These are phyloP conservation scores for Cordilura impudica DNA, from an alignment of 2,888 invertebrate genomes.

Conservation along the genomic window DNA sequence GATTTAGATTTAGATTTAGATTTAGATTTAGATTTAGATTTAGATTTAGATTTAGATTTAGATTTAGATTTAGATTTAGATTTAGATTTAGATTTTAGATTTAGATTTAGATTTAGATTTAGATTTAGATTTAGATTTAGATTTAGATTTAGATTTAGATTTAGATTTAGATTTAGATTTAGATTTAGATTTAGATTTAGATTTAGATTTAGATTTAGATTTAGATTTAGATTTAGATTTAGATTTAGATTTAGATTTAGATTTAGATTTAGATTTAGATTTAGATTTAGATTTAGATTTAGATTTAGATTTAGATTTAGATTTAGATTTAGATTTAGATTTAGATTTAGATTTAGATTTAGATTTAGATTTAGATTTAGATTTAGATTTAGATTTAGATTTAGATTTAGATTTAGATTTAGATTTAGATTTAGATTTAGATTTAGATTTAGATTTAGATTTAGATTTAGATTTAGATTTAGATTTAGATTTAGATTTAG, in stretches of 20 bases:
- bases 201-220: not conserved
- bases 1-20: not conserved
- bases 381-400: not conserved
- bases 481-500: not conserved
- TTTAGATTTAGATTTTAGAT: too few relatives aligned
- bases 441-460: slow-evolving; percentile 6
- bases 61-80: not conserved
- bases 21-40: not conserved
- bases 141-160: not conserved
- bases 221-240: not conserved
- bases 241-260: not conserved
- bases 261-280: not conserved
- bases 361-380: not conserved
- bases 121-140: not conserved
- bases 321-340: not conserved
- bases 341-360: not conserved
- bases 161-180: not conserved
- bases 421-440: not conserved
- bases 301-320: not conserved
- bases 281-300: slow-evolving; percentile 3
- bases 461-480: not conserved
- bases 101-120: not conserved
- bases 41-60: not conserved
- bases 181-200: not conserved
- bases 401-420: not conserved